Conservation (phyloP, 2,797 vertebrate genomes). For the Alcedo atthis region DNA sequence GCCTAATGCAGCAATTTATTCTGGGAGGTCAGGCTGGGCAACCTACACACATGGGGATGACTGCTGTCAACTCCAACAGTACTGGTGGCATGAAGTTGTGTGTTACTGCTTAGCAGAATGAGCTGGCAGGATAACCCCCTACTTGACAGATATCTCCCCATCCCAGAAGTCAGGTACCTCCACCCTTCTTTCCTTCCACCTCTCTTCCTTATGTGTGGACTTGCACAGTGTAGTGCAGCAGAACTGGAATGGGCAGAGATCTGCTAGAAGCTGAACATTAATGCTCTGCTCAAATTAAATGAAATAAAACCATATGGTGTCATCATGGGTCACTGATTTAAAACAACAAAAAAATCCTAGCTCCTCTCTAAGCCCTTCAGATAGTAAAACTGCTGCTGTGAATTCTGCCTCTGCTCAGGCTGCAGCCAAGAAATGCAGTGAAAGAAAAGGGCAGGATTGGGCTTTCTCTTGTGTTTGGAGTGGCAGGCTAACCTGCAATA, state of each 20-base stretch:
- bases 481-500: background rate
- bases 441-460: background rate
- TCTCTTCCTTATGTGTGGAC: background rate
- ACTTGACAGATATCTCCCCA: background rate
- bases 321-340: slow-evolving; percentile 69
- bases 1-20: background rate
- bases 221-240: background rate
- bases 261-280: slow-evolving; percentile 47
- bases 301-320: slow-evolving; percentile 71
- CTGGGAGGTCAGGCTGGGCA: background rate
- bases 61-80: accelerated
- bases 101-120: background rate
- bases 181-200: background rate
- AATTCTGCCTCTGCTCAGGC: slow-evolving; percentile 1
- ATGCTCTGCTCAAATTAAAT: slow-evolving; percentile 67
- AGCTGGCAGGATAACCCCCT: background rate
- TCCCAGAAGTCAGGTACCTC: background rate
- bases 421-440: background rate
- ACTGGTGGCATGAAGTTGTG: background rate
- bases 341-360: slow-evolving; percentile 63
- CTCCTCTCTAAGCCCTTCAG: slow-evolving; percentile 47
- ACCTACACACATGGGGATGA: background rate
- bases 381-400: slow-evolving; percentile 44
- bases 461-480: background rate
- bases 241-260: slow-evolving; percentile 17